Percentiles rank a stretch among this genome's conserved stretches.
Conservation (phyloP, 2,888 invertebrate genomes). For the Cantharis rustica region DNA sequence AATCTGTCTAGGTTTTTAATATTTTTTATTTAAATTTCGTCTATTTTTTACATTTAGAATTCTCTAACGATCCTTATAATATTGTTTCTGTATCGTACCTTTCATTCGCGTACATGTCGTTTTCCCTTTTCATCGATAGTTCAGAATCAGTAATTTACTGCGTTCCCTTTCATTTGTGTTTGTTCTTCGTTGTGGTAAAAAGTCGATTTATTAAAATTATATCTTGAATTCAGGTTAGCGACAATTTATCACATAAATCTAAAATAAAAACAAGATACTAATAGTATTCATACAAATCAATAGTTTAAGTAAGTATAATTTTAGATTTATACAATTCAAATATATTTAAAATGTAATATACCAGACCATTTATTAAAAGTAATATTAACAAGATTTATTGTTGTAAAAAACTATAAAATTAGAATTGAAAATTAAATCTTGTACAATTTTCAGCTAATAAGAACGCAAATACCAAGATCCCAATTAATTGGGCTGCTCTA, state of each 20-base stretch:
- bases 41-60: background rate
- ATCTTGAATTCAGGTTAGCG: background rate
- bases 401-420: no score
- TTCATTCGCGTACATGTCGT: background rate
- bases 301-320: no score
- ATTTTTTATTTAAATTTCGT: background rate
- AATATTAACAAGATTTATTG: no score
- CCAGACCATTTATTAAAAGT: no score
- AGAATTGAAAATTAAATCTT: no score
- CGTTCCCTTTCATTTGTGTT: background rate
- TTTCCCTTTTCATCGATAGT: background rate
- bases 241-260: background rate
- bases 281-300: background rate
- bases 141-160: background rate
- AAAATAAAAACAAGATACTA: background rate
- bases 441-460: no score
- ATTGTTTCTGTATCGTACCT: background rate
- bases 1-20: no score
- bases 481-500: no score
- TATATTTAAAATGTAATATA: no score
- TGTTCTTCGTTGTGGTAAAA: background rate
- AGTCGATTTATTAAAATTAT: background rate
- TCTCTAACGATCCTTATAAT: background rate
- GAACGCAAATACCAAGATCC: no score
- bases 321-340: no score